Base-by-base conservation (phyloP, 1,140 invertebrate species). In the Goniozus legneri region DNA sequence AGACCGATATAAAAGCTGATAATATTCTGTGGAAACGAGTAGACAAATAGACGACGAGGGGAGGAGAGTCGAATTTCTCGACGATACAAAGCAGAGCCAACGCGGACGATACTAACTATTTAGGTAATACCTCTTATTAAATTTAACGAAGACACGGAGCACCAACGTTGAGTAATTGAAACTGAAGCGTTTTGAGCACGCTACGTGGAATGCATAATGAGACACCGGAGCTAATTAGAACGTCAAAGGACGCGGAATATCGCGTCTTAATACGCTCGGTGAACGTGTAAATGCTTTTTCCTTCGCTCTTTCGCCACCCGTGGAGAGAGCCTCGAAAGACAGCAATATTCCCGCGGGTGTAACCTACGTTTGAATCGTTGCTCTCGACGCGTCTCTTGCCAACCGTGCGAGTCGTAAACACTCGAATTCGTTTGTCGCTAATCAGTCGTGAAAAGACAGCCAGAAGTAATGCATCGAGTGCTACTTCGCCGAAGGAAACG, bases 151-250 rank as follows among this genome's bases (percentile, higher is more conserved):
- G 38, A 27, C 13, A 22, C 18, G 24, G 27, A 4, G 30, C 10
- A n/a, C 10, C 27, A 2, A 8, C 41, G 30, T 37, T 20, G 20
- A 48, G 32, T 62, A 62, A 62, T 62, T 59, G 49, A 60, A 60
- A 60, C 51, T 60, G 60, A 60, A 62, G 45, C 42, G 52, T 58
- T 55, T 56, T 44, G 46, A 52, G 40, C 51, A 34, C 46, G 36
- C 47, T 21, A 47, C 47, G 37, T 16, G 51, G 51, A 59, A 59
- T 51, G 48, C 50, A 49, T 52, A 57, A 54, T 56, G 46, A 50
- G 43, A 54, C 39, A 21, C 15, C 19, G 15, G 31, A 34, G 27
- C 44, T 60, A 59, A 59, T 61, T 59, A 52, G 50, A 27, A 30
- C 44, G 54, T 61, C 56, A 61, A 61, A 61, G 47, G 50, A 47